A percentile compares a stretch with the other conserved stretches of the same genome.
phyloP scores from a whole-genome alignment of 2,113 vertebrate genomes.

The Zosterops hypoxanthus region DNA sequence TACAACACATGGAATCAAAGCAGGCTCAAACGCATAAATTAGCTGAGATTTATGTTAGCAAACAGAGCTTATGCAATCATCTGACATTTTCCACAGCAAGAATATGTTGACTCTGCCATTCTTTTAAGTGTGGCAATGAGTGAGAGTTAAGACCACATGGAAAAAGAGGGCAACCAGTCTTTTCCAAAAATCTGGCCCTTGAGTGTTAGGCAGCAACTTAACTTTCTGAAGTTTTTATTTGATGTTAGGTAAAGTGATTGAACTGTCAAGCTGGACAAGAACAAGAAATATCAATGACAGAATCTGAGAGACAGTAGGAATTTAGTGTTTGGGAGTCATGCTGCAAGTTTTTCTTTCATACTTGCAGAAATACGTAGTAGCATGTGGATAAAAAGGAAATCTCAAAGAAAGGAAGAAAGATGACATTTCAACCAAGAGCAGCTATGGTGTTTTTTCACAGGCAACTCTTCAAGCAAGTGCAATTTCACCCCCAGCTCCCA shows the following conservation, averaged over 20 bases:
- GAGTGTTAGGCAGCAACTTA: neutral
- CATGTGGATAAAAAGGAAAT: neutral
- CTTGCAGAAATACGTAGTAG: neutral
- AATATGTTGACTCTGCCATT: neutral
- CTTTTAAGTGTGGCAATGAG: neutral
- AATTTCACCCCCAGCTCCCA: neutral
- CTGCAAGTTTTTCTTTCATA: neutral
- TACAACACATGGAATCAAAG: neutral
- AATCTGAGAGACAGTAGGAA: neutral
- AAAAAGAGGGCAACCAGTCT: neutral
- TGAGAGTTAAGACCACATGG: neutral
- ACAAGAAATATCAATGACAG: neutral
- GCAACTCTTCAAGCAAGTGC: neutral
- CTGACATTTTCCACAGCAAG: neutral
- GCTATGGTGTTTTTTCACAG: neutral
- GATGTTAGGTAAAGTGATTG: neutral
- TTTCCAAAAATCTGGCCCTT: neutral
- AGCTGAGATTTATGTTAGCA: neutral
- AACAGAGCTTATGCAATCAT: neutral
- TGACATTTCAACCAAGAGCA: neutral
- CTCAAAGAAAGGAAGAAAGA: neutral
- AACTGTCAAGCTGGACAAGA: neutral
- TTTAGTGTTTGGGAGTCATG: accelerated
- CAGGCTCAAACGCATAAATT: neutral
- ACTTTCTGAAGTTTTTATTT: neutral